Base-by-base conservation (phyloP, 2,113 vertebrate species). In the Trachemys scripta region DNA sequence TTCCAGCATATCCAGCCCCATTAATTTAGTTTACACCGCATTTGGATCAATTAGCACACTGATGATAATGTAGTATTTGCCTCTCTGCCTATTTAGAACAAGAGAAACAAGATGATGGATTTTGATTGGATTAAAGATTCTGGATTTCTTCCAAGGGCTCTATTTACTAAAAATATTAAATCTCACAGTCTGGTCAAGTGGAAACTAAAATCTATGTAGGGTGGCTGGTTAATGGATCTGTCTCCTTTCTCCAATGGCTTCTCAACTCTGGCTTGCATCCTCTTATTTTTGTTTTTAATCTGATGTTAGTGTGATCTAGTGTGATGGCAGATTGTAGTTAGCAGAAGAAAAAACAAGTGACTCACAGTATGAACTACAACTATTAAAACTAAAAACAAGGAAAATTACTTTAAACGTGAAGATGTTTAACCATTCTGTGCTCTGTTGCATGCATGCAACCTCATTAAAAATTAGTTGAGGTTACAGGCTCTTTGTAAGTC, bases 11-110 rank as follows among this genome's bases (percentile, higher is more conserved):
- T 95, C 85, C 69, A 94, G 59, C 82, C 88, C 87, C 79, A 29
- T 97, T 98, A 97, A 93, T 97, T 98, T 96, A 93, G 95, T 95
- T 97, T 97, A 91, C 89, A 93, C 84, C 90, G 88, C 90, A 80
- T 97, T 96, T 95, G 90, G 89, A 97, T 96, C 96, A 96, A 80
- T 98, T 98, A 97, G 94, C 84, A 87, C 72, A n/a, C 89, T 97
- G 89, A 93, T 93, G 87, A 93, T 95, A 95, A 93, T 85, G 78
- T 50, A 80, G 42, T 94, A 16, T 50, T 91, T 90, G 89, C 82
- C 76, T 84, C 76, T 85, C 93, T 97, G 94, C 81, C 81, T 96
- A 4, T 90, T 97, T 89, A 75, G 47, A 90, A 89, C 62, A 83
- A 85, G 76, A 25, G 8, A 90, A 95, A 85, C 59, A 96, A 84